Base-by-base conservation (phyloP, 2,888 invertebrate species). In the Lithophane leautieri region DNA sequence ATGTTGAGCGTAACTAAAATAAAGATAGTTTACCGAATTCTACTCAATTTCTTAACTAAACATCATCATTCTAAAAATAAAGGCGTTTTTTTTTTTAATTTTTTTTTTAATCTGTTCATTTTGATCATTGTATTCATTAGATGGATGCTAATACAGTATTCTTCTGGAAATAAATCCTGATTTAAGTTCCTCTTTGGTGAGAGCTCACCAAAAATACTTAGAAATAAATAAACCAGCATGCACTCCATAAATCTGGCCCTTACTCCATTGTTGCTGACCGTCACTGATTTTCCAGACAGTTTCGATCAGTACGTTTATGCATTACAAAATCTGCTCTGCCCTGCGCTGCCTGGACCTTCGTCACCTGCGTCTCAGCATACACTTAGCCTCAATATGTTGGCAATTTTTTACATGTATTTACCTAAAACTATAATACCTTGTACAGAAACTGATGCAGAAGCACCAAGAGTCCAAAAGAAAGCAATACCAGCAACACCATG, bases 211-310 rank as follows among this genome's bases (percentile, higher is more conserved):
- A 54, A n/a, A 25, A 56, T 50, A 52, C 9, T n/a, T 22, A 14
- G 42, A 9, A 42, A 42, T 42, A 42, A 42, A 42, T 42, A 42
- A 50, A 67, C 25, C 47, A 60, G 19, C 3, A 71, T 12, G 16
- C 28, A 44, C 7, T 58, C 28, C 25, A 8, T 1, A 50, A 16
- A 58, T 73, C 70, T 28, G n/a, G 44, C n/a, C 56, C 16, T 22
- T 14, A 9, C 34, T 71, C 3, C 28, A 28, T 28, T 12, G 25
- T 16, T n/a, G 7, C 7, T 69, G 16, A 25, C 42, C 70, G 19
- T 47, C 44, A 40, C 34, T 40, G 40, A 72, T 50, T 58, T 47
- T 58, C 42, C 8, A 69, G 69, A 70, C 47, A 73, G 34, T 11
- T 50, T 19, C 4, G 22, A 16, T 34, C 34, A 34, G 34, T 34